Base-by-base conservation (phyloP, 2,113 vertebrate genomes). In the Anolis carolinensis region DNA sequence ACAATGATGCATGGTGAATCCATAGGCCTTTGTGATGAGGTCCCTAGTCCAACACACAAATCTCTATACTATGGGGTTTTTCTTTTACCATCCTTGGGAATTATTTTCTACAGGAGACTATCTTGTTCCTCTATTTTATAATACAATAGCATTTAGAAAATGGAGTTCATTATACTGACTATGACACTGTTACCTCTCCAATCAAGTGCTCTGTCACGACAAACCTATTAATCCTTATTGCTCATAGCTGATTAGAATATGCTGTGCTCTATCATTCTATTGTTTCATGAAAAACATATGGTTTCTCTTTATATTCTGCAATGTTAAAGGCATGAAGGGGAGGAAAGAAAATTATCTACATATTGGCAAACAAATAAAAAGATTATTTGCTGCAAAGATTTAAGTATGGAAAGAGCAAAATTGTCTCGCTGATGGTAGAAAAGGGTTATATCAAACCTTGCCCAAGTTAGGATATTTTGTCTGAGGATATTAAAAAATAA, bases 241-340 rank as follows among this genome's bases (percentile, higher is more conserved):
- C 36, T 76, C 62, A 65, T 76, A 20, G 25, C 36, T 76, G 73
- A 76, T 76, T 75, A 39, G 48, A 83, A 83, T 62, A 34, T 36
- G 25, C 48, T 23, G 59, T 36, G 75, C 67, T 84, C 72, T 65
- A 50, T 65, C 39, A 25, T 84, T 76, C 39, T 48, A 32, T 48
- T 65, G 82, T 83, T 84, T 84, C 62, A 62, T 65, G 5, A 27
- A 32, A 32, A 67, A 84, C 73, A 48, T 25, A 13, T 48, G 72
- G 30, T 23, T 83, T 83, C 27, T 63, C n/a, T 83, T 83, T 84
- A 39, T 75, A 76, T 75, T 76, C 73, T 84, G 30, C 21, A 50
- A 10, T 65, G 72, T 65, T 67, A 21, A 76, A 76, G 44, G 48
- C 0, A 23, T 62, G 50, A 62, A 83, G 32, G 11, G 11, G 59